These are phyloP conservation scores for Boulengeromyrus knoepffleri DNA, from an alignment of 2,113 vertebrate species.

Conservation along the genomic window DNA sequence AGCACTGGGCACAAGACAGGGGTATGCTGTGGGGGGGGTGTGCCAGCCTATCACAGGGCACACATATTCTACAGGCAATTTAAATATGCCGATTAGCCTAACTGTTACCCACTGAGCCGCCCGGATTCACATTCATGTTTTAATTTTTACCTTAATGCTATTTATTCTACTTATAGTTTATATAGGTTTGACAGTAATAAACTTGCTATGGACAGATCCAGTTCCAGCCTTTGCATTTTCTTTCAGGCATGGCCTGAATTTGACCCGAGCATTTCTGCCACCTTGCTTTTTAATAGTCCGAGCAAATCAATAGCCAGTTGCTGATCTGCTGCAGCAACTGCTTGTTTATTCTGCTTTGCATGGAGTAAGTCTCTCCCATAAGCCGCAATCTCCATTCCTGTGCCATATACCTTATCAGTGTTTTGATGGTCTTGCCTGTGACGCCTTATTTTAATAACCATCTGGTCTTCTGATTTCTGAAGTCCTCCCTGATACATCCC, in stretches of 20 bases:
- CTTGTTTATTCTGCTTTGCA: not conserved
- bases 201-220: not conserved
- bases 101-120: not conserved
- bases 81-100: not conserved
- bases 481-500: not conserved
- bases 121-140: not conserved
- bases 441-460: not conserved
- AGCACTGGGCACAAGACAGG: not conserved
- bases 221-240: not conserved
- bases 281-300: not conserved
- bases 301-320: not conserved
- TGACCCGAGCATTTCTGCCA: not conserved
- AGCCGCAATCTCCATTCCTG: not conserved
- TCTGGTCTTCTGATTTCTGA: not conserved
- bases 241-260: not conserved
- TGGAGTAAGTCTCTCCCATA: not conserved
- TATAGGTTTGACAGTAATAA: not conserved
- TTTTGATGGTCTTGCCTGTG: not conserved
- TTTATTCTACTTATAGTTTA: not conserved
- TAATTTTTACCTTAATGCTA: not conserved
- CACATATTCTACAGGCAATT: not conserved
- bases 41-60: not conserved
- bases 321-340: not conserved
- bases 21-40: not conserved
- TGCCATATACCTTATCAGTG: not conserved